These are phyloP conservation scores for Trichogramma dendrolimi DNA, from an alignment of 2,888 invertebrate genomes.

Conservation along the genomic window DNA sequence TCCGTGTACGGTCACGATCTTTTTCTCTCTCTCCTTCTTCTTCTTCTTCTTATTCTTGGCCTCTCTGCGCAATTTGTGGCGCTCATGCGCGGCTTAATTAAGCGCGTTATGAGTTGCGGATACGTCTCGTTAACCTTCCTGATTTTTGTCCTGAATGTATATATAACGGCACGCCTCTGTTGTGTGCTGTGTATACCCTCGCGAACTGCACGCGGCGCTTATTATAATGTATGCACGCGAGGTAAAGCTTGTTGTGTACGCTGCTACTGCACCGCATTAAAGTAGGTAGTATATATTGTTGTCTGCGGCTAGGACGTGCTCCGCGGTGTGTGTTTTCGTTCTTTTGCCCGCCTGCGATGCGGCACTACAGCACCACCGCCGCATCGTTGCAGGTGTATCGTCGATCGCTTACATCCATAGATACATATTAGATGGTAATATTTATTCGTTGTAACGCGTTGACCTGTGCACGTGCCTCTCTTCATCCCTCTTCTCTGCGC, in stretches of 20 bases:
- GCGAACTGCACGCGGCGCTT: background rate
- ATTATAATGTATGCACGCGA: conserved; percentile 17
- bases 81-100: conserved; percentile 44
- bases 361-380: no score
- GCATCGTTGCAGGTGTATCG: no score
- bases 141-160: conserved; percentile 1
- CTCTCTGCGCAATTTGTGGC: conserved; percentile 26
- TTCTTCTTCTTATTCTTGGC: conserved; percentile 25
- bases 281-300: background rate
- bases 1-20: conserved; percentile 49
- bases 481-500: no score
- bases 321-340: no score
- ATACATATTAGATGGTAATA: no score
- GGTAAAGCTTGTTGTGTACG: background rate
- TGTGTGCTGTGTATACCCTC: background rate
- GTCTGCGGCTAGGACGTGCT: no score
- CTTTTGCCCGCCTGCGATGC: no score
- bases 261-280: background rate
- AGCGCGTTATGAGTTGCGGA: conserved; percentile 49
- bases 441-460: no score
- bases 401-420: no score
- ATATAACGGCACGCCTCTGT: background rate
- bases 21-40: conserved; percentile 31
- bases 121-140: conserved; percentile 46
- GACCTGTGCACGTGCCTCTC: no score